These are phyloP conservation scores for Elysia chlorotica DNA, from an alignment of 1,140 invertebrate species.

Conservation along the genomic window DNA sequence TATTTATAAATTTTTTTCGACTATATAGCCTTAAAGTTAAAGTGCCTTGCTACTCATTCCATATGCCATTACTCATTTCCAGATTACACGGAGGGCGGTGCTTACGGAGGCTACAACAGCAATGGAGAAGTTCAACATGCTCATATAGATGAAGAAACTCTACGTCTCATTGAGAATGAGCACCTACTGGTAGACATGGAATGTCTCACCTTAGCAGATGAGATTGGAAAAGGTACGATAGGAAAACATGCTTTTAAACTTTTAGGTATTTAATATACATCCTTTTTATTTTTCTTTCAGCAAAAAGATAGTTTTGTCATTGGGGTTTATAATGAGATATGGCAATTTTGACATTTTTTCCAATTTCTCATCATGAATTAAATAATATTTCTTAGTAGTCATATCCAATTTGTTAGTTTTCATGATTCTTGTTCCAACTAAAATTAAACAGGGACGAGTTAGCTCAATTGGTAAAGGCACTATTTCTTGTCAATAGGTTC, in stretches of 20 bases:
- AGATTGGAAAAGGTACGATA: conserved; percentile 59
- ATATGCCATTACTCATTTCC: no score
- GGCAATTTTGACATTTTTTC: not conserved
- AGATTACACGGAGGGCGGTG: conserved; percentile 41
- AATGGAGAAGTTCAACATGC: not conserved
- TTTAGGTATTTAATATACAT: not conserved
- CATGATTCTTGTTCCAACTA: not conserved
- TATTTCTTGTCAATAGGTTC: no score
- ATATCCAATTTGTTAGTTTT: not conserved
- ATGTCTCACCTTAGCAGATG: conserved; percentile 50
- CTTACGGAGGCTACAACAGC: not conserved
- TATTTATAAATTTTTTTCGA: not conserved
- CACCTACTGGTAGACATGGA: conserved; percentile 55
- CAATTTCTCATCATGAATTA: not conserved
- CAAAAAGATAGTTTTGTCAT: not conserved
- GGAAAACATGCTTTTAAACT: not conserved
- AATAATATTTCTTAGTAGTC: not conserved
- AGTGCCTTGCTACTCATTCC: not conserved
- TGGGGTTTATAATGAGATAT: not conserved
- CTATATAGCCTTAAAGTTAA: not conserved
- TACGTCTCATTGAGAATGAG: conserved; percentile 49
- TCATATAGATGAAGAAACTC: conserved; percentile 51
- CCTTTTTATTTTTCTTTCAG: not conserved
- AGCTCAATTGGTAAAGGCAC: not conserved
- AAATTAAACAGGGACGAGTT: not conserved